Evolutionary conservation across 1,140 invertebrate genomes (phyloP).

Genomic region (Anastatus disparis): DNA sequence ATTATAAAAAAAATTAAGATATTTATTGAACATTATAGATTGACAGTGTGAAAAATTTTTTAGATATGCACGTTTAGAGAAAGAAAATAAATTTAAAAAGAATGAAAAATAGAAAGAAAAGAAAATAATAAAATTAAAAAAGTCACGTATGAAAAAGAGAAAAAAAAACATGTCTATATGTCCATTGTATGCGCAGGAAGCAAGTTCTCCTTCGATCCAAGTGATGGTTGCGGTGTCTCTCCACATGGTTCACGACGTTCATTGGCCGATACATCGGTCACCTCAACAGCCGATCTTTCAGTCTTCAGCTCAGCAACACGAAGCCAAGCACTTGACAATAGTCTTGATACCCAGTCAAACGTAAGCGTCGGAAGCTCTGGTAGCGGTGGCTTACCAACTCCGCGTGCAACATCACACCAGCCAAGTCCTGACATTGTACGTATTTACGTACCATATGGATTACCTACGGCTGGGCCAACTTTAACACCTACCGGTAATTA

Average conservation of each 20-base stretch:
- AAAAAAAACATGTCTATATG: neutral
- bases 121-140: no score
- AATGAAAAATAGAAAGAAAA: no score
- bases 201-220: slow-evolving; percentile 76
- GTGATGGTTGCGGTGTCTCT: slow-evolving; percentile 74
- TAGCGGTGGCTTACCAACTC: slow-evolving; percentile 74
- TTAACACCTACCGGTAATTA: slow-evolving; percentile 63
- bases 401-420: slow-evolving; percentile 71
- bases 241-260: slow-evolving; percentile 78
- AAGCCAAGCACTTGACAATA: slow-evolving; percentile 77
- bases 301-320: slow-evolving; percentile 81
- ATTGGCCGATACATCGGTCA: slow-evolving; percentile 83
- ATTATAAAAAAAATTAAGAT: no score
- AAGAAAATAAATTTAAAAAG: no score
- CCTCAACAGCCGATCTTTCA: slow-evolving; percentile 83
- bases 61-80: no score
- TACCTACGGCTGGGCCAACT: slow-evolving; percentile 62
- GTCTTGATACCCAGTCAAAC: slow-evolving; percentile 79
- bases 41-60: no score
- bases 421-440: slow-evolving; percentile 77
- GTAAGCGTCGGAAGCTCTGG: slow-evolving; percentile 72
- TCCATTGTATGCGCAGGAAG: slow-evolving; percentile 61
- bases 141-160: no score
- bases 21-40: no score
- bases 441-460: slow-evolving; percentile 79